These are phyloP conservation scores for Apteryx owenii DNA, from an alignment of 2,113 vertebrate species.

Conservation along the genomic window DNA sequence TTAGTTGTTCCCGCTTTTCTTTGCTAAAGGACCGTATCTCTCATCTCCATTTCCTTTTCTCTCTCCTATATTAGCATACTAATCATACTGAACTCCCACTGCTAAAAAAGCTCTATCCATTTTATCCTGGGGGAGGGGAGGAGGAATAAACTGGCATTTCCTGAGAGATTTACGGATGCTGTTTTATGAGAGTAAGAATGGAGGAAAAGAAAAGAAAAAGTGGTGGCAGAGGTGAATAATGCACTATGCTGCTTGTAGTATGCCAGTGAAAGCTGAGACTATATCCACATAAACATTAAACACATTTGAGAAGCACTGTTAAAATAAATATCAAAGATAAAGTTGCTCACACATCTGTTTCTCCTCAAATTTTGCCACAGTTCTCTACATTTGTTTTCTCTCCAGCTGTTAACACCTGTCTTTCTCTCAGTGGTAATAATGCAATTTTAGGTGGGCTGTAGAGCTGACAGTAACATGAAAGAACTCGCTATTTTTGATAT, in stretches of 20 bases:
- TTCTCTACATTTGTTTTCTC: conserved; percentile 52
- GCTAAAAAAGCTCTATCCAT: conserved; percentile 46
- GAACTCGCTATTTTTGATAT: conserved; percentile 51
- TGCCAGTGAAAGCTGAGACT: conserved; percentile 51
- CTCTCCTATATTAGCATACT: conserved; percentile 61
- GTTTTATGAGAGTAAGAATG: conserved; percentile 11
- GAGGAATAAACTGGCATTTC: conserved; percentile 27
- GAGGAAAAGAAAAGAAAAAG: background rate
- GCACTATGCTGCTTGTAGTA: background rate
- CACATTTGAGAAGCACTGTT: conserved; percentile 60
- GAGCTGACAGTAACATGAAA: conserved; percentile 62
- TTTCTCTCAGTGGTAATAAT: conserved; percentile 67
- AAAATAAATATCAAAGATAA: conserved; percentile 73
- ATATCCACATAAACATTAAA: conserved; percentile 59
- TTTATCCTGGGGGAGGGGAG: conserved; percentile 41
- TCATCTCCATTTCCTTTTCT: conserved; percentile 54
- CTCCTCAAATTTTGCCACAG: conserved; percentile 62
- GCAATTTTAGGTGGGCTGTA: conserved; percentile 18
- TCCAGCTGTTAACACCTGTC: conserved; percentile 75
- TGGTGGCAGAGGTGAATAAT: conserved; percentile 31
- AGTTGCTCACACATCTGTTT: conserved; percentile 68
- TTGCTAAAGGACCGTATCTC: conserved; percentile 45
- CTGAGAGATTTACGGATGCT: conserved; percentile 37
- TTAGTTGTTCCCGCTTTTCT: conserved; percentile 50
- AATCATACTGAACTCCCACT: conserved; percentile 57